These are phyloP conservation scores for Plectus sambesii DNA, from an alignment of 1,140 invertebrate species.

Conservation along the genomic window DNA sequence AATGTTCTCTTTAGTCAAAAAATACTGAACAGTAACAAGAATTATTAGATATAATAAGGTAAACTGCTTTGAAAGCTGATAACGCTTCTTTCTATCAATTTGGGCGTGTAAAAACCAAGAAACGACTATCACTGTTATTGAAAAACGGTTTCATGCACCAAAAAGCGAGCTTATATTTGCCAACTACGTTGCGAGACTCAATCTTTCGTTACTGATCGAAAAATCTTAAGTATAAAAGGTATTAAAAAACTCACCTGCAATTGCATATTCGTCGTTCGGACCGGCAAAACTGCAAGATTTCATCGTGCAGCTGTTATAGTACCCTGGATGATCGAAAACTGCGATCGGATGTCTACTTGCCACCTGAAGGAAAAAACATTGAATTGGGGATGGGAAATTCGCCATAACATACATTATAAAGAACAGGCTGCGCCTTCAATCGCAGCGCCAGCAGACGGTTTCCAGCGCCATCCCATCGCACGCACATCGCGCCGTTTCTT, in stretches of 20 bases:
- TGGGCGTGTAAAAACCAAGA: too few species aligned
- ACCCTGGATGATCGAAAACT: conserved; percentile 77
- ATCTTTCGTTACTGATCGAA: too few species aligned
- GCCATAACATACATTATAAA: conserved; percentile 58
- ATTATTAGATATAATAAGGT: too few species aligned
- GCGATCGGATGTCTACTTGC: conserved; percentile 54
- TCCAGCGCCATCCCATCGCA: conserved; percentile 69
- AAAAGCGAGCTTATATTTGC: too few species aligned
- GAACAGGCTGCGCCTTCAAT: conserved; percentile 65
- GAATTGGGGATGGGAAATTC: neutral
- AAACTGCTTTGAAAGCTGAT: too few species aligned
- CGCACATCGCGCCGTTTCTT: conserved; percentile 63
- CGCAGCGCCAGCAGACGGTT: conserved; percentile 67
- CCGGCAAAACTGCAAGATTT: conserved; percentile 90
- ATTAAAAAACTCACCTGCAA: too few species aligned
- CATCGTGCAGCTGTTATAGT: conserved; percentile 91
- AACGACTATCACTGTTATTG: too few species aligned
- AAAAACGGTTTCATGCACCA: too few species aligned
- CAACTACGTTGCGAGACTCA: too few species aligned
- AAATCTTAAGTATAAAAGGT: too few species aligned
- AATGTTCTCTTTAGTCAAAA: neutral
- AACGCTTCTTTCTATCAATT: too few species aligned
- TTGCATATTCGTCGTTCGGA: conserved; percentile 56
- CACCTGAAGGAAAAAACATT: conserved; percentile 8
- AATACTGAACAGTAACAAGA: too few species aligned